Percentiles rank a stretch among this genome's conserved stretches.
Evolutionary conservation across 2,888 invertebrate species (phyloP).

Genomic region (Campopleginae sp.): DNA sequence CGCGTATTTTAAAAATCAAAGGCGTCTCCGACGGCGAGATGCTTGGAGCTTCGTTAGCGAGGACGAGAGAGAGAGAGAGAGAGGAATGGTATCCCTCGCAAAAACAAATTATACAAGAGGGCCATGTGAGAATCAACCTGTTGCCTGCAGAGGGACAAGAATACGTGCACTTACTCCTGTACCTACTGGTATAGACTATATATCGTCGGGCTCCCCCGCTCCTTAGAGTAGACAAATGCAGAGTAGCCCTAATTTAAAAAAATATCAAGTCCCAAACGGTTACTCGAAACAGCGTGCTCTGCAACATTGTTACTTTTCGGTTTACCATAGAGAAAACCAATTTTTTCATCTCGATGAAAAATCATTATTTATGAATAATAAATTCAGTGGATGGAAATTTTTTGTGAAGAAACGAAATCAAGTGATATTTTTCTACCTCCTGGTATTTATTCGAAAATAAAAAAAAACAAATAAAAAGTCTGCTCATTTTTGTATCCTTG

Average conservation of each 20-base stretch:
- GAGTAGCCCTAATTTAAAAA: too few relatives aligned
- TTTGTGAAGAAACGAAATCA: too few relatives aligned
- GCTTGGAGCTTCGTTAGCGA: conserved; percentile 52
- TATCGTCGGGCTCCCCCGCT: not conserved
- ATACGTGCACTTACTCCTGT: not conserved
- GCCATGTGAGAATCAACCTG: conserved; percentile 51
- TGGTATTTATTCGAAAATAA: not conserved
- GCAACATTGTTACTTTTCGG: too few relatives aligned
- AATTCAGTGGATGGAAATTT: too few relatives aligned
- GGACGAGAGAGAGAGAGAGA: not conserved
- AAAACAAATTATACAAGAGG: conserved; percentile 53
- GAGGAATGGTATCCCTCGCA: not conserved
- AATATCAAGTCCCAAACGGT: too few relatives aligned
- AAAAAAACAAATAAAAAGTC: not conserved
- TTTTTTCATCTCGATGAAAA: too few relatives aligned
- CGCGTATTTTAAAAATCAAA: conserved; percentile 38
- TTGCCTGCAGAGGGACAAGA: conserved; percentile 31
- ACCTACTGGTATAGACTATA: not conserved
- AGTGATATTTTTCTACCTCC: too few relatives aligned
- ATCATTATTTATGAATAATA: too few relatives aligned
- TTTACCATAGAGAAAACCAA: too few relatives aligned
- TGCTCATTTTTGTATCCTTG: not conserved
- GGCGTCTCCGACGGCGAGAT: conserved; percentile 11
- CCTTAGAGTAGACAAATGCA: not conserved
- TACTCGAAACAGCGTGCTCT: too few relatives aligned